Percentiles rank a stretch among this genome's conserved stretches.
These are phyloP conservation scores for Euthynnus affinis DNA, from an alignment of 2,797 vertebrate genomes.

Conservation along the genomic window DNA sequence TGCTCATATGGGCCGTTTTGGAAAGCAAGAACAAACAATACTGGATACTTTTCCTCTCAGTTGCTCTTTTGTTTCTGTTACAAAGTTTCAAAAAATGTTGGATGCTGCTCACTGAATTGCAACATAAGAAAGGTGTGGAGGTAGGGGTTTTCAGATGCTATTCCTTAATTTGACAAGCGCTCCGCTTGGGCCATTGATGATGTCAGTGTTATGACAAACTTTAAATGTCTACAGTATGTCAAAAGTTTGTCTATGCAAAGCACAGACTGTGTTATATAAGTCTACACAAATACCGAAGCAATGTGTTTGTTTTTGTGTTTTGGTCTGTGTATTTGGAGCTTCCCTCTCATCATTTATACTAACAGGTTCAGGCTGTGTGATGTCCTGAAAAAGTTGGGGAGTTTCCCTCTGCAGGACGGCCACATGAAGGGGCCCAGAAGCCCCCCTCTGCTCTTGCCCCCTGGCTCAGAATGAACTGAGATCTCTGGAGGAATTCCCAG, in stretches of 20 bases:
- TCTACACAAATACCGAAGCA: not conserved
- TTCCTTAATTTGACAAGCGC: not conserved
- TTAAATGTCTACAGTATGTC: conserved; percentile 3
- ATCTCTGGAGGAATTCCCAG: conserved; percentile 65
- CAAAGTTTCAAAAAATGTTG: too few species aligned
- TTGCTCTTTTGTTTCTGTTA: not conserved
- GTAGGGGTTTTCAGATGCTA: not conserved
- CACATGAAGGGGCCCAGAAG: conserved; percentile 61
- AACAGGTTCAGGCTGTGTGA: conserved; percentile 56
- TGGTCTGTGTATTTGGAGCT: conserved; percentile 26
- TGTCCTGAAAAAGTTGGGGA: conserved; percentile 56
- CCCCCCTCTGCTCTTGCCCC: conserved; percentile 42
- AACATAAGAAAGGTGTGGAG: too few species aligned
- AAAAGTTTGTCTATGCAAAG: not conserved
- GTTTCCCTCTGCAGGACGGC: conserved; percentile 47
- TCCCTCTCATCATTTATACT: conserved; percentile 43
- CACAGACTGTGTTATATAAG: not conserved
- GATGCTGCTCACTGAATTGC: too few species aligned
- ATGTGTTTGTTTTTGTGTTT: conserved; percentile 10
- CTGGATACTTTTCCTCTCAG: conserved; percentile 13
- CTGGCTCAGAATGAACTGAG: conserved; percentile 57
- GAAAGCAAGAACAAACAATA: not conserved
- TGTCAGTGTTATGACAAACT: conserved; percentile 14
- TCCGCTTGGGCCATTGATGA: not conserved
- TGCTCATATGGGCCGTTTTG: not conserved